phyloP scores from a whole-genome alignment of 1,140 invertebrate genomes.

The Euschistus heros region DNA sequence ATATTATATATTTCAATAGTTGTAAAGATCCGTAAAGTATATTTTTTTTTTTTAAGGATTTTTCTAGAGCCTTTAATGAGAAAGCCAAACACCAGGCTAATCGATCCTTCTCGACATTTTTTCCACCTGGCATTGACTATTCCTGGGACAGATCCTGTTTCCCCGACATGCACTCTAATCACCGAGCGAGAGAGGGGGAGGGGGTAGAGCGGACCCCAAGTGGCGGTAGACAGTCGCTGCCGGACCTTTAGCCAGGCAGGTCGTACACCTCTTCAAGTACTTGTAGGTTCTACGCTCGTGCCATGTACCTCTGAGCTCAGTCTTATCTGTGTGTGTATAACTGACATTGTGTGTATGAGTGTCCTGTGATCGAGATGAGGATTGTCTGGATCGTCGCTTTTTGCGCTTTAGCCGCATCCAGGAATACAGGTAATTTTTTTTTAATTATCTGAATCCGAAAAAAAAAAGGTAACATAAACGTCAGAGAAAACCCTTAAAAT shows the following conservation, averaged over 20 bases:
- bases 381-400: background rate
- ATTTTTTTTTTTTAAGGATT: too few species aligned
- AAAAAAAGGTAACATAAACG: too few species aligned
- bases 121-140: too few species aligned
- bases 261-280: background rate
- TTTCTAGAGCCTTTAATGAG: too few species aligned
- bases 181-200: background rate
- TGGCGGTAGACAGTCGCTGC: background rate
- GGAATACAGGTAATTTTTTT: background rate
- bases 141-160: too few species aligned
- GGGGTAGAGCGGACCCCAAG: background rate
- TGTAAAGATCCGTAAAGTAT: too few species aligned
- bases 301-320: background rate
- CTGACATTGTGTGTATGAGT: background rate
- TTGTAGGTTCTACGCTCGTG: background rate
- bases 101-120: too few species aligned
- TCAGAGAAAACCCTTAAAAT: too few species aligned
- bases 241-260: background rate
- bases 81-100: too few species aligned
- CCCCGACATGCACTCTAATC: too few species aligned
- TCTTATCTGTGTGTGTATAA: background rate
- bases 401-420: background rate
- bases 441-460: too few species aligned
- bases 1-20: too few species aligned
- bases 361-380: background rate